Conservation (phyloP, 2,888 invertebrate species). For the Melanotus villosus region DNA sequence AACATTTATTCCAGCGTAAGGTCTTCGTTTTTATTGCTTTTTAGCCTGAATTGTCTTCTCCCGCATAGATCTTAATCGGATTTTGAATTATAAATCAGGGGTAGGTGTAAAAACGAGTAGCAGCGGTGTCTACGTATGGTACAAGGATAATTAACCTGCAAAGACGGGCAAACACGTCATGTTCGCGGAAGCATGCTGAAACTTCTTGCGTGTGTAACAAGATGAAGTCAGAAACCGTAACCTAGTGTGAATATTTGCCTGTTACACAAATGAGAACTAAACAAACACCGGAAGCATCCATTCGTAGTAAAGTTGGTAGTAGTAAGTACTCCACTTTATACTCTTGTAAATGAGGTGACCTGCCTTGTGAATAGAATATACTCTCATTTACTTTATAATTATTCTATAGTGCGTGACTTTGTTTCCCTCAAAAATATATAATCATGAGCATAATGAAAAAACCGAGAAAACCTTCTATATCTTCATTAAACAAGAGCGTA, state of each 20-base stretch:
- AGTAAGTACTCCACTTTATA: conserved; percentile 20
- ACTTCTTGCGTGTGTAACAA: conserved; percentile 26
- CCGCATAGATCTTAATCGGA: conserved; percentile 1
- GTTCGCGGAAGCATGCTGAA: conserved; percentile 17
- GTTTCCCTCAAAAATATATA: conserved; percentile 13
- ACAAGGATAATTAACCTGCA: conserved; percentile 12
- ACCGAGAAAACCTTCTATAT: too few species aligned
- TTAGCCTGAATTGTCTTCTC: neutral
- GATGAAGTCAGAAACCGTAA: conserved; percentile 34
- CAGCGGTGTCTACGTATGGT: neutral
- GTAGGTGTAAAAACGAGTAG: neutral
- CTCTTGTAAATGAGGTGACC: conserved; percentile 28
- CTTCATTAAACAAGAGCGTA: too few species aligned
- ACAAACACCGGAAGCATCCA: conserved; percentile 41
- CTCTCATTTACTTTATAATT: conserved; percentile 22
- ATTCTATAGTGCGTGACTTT: conserved; percentile 25
- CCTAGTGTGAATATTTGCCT: conserved; percentile 32
- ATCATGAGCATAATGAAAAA: too few species aligned
- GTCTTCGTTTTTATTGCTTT: neutral
- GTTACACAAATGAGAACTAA: conserved; percentile 38
- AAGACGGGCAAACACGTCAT: conserved; percentile 5
- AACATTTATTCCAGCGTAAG: neutral
- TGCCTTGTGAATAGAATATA: conserved; percentile 31
- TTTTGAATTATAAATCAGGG: conserved; percentile 1
- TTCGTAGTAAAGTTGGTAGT: conserved; percentile 29